Conservation (phyloP, 2,888 invertebrate species). For the Diadromus collaris region DNA sequence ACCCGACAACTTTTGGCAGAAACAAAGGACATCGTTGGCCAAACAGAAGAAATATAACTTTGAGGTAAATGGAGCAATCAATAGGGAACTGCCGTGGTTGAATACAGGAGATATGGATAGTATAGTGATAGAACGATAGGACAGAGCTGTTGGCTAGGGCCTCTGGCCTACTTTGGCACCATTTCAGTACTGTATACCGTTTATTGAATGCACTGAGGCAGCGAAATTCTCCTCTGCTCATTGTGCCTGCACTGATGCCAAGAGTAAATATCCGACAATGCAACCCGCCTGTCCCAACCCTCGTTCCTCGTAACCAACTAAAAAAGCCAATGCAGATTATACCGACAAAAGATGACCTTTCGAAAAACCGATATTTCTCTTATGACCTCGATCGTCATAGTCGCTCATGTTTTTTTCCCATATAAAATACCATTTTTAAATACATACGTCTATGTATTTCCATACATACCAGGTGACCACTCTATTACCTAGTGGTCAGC, state of each 20-base stretch:
- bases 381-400: constrained; percentile 53
- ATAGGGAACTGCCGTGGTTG: constrained; percentile 67
- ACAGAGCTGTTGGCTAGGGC: constrained; percentile 55
- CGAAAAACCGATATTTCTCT: constrained; percentile 64
- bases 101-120: constrained; percentile 63
- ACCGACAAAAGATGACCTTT: constrained; percentile 68
- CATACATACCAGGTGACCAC: not conserved
- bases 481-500: not conserved
- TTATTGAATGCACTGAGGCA: constrained; percentile 70
- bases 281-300: constrained; percentile 53
- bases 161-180: constrained; percentile 71
- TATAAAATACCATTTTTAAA: constrained; percentile 45
- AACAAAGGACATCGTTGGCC: constrained; percentile 98
- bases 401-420: constrained; percentile 18
- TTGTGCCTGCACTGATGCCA: constrained; percentile 67
- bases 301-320: constrained; percentile 43
- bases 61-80: constrained; percentile 86
- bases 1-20: constrained; percentile 99
- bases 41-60: constrained; percentile 99
- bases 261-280: constrained; percentile 67
- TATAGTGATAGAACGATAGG: constrained; percentile 64
- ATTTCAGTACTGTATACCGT: constrained; percentile 64
- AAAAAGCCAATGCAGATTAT: constrained; percentile 58
- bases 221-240: constrained; percentile 68
- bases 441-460: constrained; percentile 1